Evolutionary conservation across 2,888 invertebrate genomes (phyloP), one percentile per base, ranked within the genome.

Genomic region (Caenorhabditis afra): DNA sequence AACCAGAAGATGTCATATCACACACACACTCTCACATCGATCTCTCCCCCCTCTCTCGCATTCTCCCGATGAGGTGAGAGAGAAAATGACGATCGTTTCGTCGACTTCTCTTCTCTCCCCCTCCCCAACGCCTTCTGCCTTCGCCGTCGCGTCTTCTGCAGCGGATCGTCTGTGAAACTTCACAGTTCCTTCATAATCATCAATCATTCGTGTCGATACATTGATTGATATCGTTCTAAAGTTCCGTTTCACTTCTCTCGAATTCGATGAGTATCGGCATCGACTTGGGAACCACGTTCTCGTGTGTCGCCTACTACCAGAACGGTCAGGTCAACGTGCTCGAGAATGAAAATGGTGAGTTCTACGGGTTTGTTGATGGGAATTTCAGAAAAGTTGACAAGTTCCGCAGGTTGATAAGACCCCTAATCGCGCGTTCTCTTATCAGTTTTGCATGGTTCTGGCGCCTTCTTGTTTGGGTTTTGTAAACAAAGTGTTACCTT

Each of bases 231-330:
- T 29, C 29, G 29, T 29, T 29, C 29, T 29, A 7, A 29, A 29
- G 29, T 29, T 29, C 29, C 29, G 7, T 29, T 29, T 7, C 4
- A 29, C 29, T 29, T 29, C 7, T 29, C 29, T 29, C 7, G 29
- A 22, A 29, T 52, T n/a, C 29, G 12, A 77, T 79, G 79, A 79
- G 79, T 29, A 79, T 79, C 7, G 79, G 79, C 8, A 79, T 79
- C 47, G 79, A 79, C 47, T 65, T 79, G 64, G 79, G 79, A 10
- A 79, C 79, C 1, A 74, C 74, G 10, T 79, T 74, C 39, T 74
- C 68, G 1, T 79, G 79, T 70, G 79, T 79, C 4, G 79, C 74
- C 1, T 52, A 39, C 45, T 79, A 79, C 55, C 41, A 68, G 16
- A 70, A 68, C 57, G 79, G 74, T 7, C 49, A 47, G 20, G 79